Conservation (phyloP, 2,113 vertebrate species). For the Oreotrochilus melanogaster region DNA sequence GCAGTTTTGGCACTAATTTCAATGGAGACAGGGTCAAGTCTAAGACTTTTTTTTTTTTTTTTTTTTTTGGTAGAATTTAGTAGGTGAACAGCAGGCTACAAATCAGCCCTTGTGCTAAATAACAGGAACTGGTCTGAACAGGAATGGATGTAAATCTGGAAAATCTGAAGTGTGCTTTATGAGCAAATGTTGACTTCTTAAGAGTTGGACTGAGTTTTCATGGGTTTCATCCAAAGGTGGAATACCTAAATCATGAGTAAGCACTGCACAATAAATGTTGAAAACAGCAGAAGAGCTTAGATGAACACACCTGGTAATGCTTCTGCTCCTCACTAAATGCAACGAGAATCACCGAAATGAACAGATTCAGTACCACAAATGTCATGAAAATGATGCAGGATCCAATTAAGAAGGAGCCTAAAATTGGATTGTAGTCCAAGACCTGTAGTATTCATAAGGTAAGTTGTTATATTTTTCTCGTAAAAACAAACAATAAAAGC, state of each 20-base stretch:
- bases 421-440: slow-evolving; percentile 89
- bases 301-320: slow-evolving; percentile 84
- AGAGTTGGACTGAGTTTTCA: not conserved
- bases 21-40: not conserved
- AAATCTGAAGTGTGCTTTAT: not conserved
- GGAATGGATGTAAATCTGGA: not conserved
- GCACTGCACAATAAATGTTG: not conserved
- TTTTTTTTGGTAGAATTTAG: not conserved
- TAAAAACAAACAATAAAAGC: not conserved
- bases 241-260: not conserved
- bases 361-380: slow-evolving; percentile 95
- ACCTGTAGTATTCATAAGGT: slow-evolving; percentile 77
- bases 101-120: not conserved
- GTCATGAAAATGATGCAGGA: slow-evolving; percentile 97
- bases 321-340: slow-evolving; percentile 94
- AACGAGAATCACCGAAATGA: slow-evolving; percentile 95
- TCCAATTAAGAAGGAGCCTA: slow-evolving; percentile 92
- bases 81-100: not conserved
- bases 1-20: not conserved
- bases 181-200: not conserved
- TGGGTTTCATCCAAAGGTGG: not conserved
- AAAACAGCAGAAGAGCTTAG: not conserved
- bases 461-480: not conserved
- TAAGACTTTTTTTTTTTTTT: not conserved
- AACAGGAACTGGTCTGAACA: not conserved